Evolutionary conservation across 2,113 vertebrate genomes (phyloP).

Genomic region (Equus quagga): DNA sequence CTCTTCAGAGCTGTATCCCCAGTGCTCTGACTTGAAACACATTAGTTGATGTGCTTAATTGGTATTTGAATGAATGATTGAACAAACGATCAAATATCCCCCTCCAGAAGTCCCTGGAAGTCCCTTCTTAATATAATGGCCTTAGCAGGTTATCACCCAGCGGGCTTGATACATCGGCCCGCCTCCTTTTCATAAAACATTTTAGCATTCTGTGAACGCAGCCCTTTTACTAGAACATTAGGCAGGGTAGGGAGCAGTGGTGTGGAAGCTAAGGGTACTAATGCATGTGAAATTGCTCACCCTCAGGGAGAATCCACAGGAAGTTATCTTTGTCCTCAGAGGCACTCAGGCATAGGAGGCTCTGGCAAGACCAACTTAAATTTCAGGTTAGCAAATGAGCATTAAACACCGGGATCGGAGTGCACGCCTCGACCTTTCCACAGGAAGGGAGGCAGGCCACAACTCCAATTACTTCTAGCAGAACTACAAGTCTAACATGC

Average conservation of each 20-base stretch:
- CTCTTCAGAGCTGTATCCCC: neutral
- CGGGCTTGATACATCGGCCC: too few species aligned
- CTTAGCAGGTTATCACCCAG: neutral
- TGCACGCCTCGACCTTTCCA: neutral
- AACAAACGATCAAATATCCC: neutral
- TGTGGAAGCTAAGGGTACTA: neutral
- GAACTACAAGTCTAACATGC: neutral
- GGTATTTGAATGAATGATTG: neutral
- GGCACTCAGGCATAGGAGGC: neutral
- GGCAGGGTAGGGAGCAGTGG: neutral
- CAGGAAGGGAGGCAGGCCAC: neutral
- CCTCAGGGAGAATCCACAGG: neutral
- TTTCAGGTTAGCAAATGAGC: slow-evolving; percentile 13
- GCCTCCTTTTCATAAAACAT: neutral
- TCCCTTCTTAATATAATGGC: neutral
- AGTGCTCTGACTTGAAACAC: neutral
- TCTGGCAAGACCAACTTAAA: neutral
- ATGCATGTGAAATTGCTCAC: slow-evolving; percentile 33
- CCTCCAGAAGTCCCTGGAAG: neutral
- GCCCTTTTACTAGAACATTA: neutral
- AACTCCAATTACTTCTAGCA: neutral
- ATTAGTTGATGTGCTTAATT: too few species aligned
- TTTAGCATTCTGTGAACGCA: neutral
- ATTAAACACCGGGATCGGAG: neutral
- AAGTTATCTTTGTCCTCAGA: neutral